Conservation (phyloP, 2,888 invertebrate species). For the Epsilonema sp. region DNA sequence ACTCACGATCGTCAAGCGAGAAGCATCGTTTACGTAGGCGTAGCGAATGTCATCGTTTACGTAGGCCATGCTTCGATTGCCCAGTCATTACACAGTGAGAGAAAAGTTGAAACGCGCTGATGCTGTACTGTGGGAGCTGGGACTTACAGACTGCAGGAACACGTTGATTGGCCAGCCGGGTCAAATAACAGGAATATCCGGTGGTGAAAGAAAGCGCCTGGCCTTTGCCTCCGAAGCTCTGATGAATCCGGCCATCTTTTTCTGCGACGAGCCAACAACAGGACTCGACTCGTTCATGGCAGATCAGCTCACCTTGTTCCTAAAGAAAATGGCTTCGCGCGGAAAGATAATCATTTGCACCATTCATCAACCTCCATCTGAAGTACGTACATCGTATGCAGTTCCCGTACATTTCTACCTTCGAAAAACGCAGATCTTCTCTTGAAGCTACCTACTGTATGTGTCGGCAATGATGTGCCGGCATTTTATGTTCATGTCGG, state of each 20-base stretch:
- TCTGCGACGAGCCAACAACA: constrained; percentile 89
- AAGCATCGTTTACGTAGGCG: too few relatives aligned
- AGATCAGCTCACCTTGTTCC: constrained; percentile 48
- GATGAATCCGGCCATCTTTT: constrained; percentile 77
- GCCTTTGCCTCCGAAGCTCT: constrained; percentile 82
- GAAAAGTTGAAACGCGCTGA: constrained; percentile 58
- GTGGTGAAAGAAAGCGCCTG: constrained; percentile 81
- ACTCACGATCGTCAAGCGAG: too few relatives aligned
- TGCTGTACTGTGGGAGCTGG: constrained; percentile 51
- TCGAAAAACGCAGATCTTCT: not conserved
- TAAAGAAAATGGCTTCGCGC: constrained; percentile 15
- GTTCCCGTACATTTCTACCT: not conserved
- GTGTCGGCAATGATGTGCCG: too few relatives aligned
- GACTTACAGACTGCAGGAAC: constrained; percentile 36
- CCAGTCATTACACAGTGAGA: too few relatives aligned
- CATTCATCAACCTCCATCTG: constrained; percentile 29
- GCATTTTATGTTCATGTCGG: too few relatives aligned
- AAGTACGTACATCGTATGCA: constrained; percentile 12
- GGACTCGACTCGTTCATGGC: constrained; percentile 90
- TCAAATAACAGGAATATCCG: constrained; percentile 69
- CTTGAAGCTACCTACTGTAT: not conserved
- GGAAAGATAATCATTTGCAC: constrained; percentile 29
- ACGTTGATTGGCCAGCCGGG: constrained; percentile 73
- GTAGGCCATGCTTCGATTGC: too few relatives aligned
- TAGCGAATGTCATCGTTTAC: too few relatives aligned